Base-by-base conservation (phyloP, 2,797 vertebrate genomes). In the Euthynnus affinis region DNA sequence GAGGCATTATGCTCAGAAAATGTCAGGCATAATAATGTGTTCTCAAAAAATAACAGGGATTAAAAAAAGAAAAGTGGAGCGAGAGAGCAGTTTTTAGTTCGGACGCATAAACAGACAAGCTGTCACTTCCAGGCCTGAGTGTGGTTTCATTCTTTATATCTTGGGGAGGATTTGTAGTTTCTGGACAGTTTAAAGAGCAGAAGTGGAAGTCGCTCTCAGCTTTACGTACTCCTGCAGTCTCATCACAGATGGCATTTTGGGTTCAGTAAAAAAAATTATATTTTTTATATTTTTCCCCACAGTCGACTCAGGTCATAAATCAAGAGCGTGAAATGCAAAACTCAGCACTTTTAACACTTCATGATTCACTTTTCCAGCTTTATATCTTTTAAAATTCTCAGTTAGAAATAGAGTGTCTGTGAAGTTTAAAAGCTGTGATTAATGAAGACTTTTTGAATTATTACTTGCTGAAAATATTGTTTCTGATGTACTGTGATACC, bases 161-260 rank as follows among this genome's bases (percentile, higher is more conserved):
- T 48, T 3, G 25, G 13, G 22, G 14, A 56, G 25, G 55, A 60
- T 64, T 66, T 66, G 37, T 67, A 13, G 60, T 49, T 65, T 57
- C 2, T 42, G 52, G 61, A 71, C 79, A 51, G 44, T 49, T 72
- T 81, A 51, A 68, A 77, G 63, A 81, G 78, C 55, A 56, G 46
- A 27, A 1, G 8, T 14, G 22, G 23, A 40, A 44, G 76, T 74
- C 29, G 3, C 53, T 37, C 34, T 25, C 40, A 55, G 46, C 40
- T 71, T 60, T 20, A 53, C 70, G 53, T 37, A 15, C 17, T 22
- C 20, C 51, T 20, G 64, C 64, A 69, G n/a, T 25, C 57, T 74
- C 64, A 68, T 70, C 80, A 80, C 79, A 76, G 72, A 48, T 71
- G 74, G 68, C 77, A 55, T 76, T 83, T 84, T 74, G 42, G 74